Conservation (phyloP, 2,113 vertebrate genomes). For the Bufo bufo region DNA sequence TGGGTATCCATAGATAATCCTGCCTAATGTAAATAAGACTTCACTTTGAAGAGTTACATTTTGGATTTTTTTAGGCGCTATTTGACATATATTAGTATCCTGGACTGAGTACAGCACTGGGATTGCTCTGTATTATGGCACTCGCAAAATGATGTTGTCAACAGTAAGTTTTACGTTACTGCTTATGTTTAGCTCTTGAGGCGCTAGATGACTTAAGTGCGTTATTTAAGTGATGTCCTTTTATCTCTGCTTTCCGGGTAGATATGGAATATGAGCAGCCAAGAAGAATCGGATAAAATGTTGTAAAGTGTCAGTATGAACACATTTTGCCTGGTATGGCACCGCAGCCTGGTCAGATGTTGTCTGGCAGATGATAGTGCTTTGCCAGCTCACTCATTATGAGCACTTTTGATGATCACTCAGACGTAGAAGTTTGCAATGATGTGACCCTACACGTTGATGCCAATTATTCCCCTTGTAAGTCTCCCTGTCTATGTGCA, state of each 20-base stretch:
- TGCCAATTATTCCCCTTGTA: too few relatives aligned
- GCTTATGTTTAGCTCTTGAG: slow-evolving; percentile 17
- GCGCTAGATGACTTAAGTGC: not conserved
- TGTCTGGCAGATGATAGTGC: not conserved
- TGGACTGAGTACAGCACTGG: too few relatives aligned
- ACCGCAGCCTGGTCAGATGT: not conserved
- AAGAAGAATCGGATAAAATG: not conserved
- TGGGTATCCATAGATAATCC: too few relatives aligned
- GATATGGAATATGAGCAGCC: not conserved
- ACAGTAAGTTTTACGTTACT: not conserved
- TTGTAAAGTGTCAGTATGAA: not conserved
- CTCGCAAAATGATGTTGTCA: too few relatives aligned
- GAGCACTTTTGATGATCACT: not conserved
- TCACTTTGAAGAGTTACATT: too few relatives aligned
- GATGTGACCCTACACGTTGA: too few relatives aligned
- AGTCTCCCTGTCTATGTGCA: too few relatives aligned
- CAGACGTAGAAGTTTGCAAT: too few relatives aligned
- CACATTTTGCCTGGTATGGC: not conserved
- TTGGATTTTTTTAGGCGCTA: too few relatives aligned
- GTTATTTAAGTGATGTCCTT: not conserved
- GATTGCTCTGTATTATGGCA: too few relatives aligned
- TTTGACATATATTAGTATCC: too few relatives aligned
- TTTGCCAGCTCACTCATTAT: not conserved
- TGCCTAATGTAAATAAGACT: too few relatives aligned
- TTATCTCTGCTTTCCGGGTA: not conserved